Evolutionary conservation across 2,888 invertebrate species (phyloP), one percentile per base, ranked within the genome.

Genomic region (Oscheius sp.): DNA sequence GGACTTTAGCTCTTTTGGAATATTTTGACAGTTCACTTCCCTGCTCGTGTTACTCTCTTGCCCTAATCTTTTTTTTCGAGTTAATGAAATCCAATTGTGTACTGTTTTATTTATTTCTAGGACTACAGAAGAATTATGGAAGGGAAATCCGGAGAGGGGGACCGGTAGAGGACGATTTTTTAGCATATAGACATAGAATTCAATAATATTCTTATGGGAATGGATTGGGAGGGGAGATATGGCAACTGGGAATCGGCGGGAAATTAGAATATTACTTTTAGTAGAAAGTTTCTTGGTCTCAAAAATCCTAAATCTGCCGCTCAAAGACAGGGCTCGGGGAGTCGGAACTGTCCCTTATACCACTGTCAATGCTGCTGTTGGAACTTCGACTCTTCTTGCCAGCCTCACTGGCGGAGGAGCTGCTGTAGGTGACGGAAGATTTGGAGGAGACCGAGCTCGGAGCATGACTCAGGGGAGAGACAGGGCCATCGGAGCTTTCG

Each of bases 321-420:
- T 74, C 74, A 59, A 74, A 74, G 11, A 68, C 68, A 47, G 74
- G 74, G 4, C 51, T 51, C 7, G 74, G 70, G 29, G 58, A 58
- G 51, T 62, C 62, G n/a, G 65, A 59, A n/a, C 62, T 51, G 7
- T 82, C 82, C 1, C 82, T 74, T 50, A 82, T 82, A 63, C 80
- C 82, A 37, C 80, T 80, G 68, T 82, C 82, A 58, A 82, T 82
- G 21, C 78, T 78, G 10, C 79, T 79, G 55, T 82, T 80, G 2
- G 80, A 80, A n/a, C 80, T 80, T 29, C 82, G 74, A 51, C 62
- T 74, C 60, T 70, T 70, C 53, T 51, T 70, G 55, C 51, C 48
- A 32, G 60, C 53, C 0, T 76, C 79, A n/a, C 76, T 74, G 9
- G 81, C 70, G 42, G 63, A 68, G 13, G 79, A 78, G 33, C 55